These are phyloP conservation scores for Trichogramma pretiosum DNA, from an alignment of 1,140 invertebrate genomes.

Conservation along the genomic window DNA sequence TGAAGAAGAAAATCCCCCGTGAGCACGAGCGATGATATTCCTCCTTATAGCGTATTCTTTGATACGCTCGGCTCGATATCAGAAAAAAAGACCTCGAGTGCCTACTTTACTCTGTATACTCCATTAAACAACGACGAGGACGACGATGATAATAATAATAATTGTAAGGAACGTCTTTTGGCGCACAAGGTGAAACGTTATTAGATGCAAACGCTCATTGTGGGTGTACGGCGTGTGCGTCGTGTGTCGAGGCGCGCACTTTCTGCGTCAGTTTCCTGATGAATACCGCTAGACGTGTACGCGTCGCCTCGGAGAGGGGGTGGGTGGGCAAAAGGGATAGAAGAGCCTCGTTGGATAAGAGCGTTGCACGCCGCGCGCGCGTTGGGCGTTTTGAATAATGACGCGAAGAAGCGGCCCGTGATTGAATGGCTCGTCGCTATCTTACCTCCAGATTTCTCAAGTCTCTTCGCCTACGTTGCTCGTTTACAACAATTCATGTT, in stretches of 20 bases:
- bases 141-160: too few relatives aligned
- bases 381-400: constrained; percentile 23
- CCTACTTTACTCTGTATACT: too few relatives aligned
- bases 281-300: constrained; percentile 12
- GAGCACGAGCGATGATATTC: neutral
- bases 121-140: too few relatives aligned
- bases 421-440: constrained; percentile 16
- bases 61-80: too few relatives aligned
- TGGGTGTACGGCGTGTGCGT: neutral
- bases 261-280: constrained; percentile 15
- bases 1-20: constrained; percentile 5
- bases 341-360: constrained; percentile 24
- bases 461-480: neutral
- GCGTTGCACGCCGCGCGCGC: too few relatives aligned
- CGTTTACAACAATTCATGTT: constrained; percentile 6
- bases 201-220: constrained; percentile 7
- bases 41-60: constrained; percentile 8
- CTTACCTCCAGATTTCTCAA: constrained; percentile 21
- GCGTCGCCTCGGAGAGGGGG: constrained; percentile 13
- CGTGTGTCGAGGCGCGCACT: neutral
- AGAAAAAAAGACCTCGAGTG: too few relatives aligned
- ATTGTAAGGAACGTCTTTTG: too few relatives aligned
- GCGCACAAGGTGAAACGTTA: neutral
- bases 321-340: constrained; percentile 18
- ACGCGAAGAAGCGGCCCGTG: constrained; percentile 15